Conservation (phyloP, 2,888 invertebrate species). For the Leptinotarsa rubiginosa region DNA sequence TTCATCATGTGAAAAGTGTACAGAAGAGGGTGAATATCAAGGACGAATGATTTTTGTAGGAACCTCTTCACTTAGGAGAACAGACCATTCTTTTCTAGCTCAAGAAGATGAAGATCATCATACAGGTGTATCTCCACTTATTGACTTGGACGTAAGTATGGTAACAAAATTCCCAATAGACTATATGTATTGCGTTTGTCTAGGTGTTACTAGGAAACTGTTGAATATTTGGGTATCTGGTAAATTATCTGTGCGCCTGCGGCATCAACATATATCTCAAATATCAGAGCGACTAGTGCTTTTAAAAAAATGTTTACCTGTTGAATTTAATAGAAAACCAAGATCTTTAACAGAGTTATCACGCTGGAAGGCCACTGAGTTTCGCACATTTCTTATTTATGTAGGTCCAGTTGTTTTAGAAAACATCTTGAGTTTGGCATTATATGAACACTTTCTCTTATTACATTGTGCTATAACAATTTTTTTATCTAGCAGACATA, state of each 20-base stretch:
- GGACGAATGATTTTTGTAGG: conserved; percentile 28
- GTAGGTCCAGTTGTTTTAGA: conserved; percentile 25
- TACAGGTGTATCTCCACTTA: conserved; percentile 30
- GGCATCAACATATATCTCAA: background rate
- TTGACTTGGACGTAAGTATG: conserved; percentile 26
- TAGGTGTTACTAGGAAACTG: conserved; percentile 34
- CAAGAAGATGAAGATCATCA: conserved; percentile 40
- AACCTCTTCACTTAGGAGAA: conserved; percentile 21
- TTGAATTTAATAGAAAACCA: conserved; percentile 36
- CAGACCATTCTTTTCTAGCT: conserved; percentile 35
- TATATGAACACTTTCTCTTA: conserved; percentile 33
- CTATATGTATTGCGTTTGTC: conserved; percentile 36
- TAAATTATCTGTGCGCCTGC: conserved; percentile 5
- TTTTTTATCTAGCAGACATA: background rate
- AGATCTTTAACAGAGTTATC: conserved; percentile 23
- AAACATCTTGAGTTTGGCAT: conserved; percentile 15
- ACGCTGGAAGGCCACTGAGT: conserved; percentile 33
- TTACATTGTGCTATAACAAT: conserved; percentile 26
- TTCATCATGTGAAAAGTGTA: conserved; percentile 47
- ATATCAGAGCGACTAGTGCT: conserved; percentile 20
- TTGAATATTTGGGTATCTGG: conserved; percentile 34
- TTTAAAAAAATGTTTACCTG: conserved; percentile 28
- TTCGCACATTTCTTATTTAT: conserved; percentile 34
- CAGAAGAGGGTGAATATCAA: conserved; percentile 31
- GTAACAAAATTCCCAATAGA: conserved; percentile 36